Evolutionary conservation across 2,888 invertebrate genomes (phyloP).

Genomic region (Dynastes maya): DNA sequence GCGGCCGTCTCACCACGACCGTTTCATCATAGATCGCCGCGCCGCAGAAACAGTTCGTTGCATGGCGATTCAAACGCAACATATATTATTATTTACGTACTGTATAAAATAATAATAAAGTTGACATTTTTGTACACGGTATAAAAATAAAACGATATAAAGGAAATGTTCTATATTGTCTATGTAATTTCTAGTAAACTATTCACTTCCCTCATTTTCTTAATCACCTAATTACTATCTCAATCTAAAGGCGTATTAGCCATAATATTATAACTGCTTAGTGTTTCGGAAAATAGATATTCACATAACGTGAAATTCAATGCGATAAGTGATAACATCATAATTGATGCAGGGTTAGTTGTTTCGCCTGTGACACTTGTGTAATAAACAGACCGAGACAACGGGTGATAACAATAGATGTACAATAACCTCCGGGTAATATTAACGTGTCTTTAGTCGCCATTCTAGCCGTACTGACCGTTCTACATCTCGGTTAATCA

Average conservation of each 20-base stretch:
- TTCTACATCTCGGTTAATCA: conserved; percentile 20
- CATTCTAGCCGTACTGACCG: conserved; percentile 5
- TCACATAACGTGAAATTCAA: background rate
- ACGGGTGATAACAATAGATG: conserved; percentile 29
- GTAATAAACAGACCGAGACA: conserved; percentile 29
- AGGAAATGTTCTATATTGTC: no score
- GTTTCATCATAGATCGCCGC: no score
- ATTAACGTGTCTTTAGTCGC: conserved; percentile 30
- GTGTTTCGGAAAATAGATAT: background rate
- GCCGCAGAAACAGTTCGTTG: no score
- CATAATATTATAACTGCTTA: background rate
- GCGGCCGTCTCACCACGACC: no score
- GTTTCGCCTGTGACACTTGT: conserved; percentile 14
- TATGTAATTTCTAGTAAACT: no score
- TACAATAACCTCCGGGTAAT: conserved; percentile 23
- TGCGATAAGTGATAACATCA: conserved; percentile 14
- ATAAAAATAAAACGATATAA: no score
- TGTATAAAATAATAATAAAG: no score
- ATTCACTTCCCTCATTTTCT: background rate
- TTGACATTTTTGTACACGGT: no score
- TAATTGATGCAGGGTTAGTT: conserved; percentile 33
- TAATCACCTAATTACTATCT: background rate
- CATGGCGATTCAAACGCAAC: no score
- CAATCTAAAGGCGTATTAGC: background rate
- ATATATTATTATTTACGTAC: no score